These are phyloP conservation scores for Lepidothrix coronata DNA, from an alignment of 2,113 vertebrate genomes.

Conservation along the genomic window DNA sequence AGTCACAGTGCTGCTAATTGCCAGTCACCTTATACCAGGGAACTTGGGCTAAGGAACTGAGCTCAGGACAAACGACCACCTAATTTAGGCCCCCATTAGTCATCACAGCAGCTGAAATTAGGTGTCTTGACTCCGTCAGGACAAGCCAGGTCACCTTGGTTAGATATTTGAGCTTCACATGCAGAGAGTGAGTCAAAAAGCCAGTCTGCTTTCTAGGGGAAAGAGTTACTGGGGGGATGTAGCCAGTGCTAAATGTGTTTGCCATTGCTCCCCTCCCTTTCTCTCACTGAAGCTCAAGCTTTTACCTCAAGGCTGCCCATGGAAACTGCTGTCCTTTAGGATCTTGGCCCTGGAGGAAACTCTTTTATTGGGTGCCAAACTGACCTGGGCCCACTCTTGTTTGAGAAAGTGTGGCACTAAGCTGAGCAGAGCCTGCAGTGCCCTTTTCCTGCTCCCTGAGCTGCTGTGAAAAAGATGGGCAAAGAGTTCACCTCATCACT, in stretches of 20 bases:
- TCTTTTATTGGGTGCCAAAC: not conserved
- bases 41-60: not conserved
- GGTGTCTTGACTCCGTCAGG: not conserved
- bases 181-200: not conserved
- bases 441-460: not conserved
- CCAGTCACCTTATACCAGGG: not conserved
- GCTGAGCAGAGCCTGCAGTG: not conserved
- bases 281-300: not conserved
- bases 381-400: fast-evolving
- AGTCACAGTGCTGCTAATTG: conserved; percentile 5
- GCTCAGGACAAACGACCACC: not conserved
- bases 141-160: not conserved
- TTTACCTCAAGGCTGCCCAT: not conserved
- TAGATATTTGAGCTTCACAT: not conserved
- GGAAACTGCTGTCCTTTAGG: not conserved
- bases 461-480: not conserved
- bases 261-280: not conserved
- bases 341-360: not conserved
- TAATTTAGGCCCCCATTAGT: not conserved
- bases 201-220: not conserved
- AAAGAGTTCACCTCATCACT: not conserved
- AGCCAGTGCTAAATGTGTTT: not conserved
- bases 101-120: not conserved
- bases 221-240: not conserved
- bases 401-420: not conserved